Evolutionary conservation across 30 jellyfish, hydroid and myxozoan genomes (phyloP).

Genomic region (Chrysaora quinquecirrha): DNA sequence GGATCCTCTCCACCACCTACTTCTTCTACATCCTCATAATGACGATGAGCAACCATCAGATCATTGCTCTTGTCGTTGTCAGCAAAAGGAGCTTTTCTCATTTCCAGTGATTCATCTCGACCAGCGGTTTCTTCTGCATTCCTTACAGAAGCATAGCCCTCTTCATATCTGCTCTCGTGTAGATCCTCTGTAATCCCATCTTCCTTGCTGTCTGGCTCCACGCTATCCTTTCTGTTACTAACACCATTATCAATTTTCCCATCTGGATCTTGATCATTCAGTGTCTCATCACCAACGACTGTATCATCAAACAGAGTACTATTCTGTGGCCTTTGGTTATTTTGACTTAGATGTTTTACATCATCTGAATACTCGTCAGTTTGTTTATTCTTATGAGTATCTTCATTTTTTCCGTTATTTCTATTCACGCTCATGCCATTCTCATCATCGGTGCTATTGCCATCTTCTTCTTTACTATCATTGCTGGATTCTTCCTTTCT

Average conservation of each 20-base stretch:
- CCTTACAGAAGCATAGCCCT: background rate
- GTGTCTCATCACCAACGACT: slow-evolving; percentile 48
- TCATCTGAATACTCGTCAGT: slow-evolving; percentile 52
- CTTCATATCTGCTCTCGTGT: background rate
- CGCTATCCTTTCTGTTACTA: background rate
- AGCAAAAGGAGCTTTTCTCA: slow-evolving; percentile 42
- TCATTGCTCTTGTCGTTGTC: slow-evolving; percentile 61
- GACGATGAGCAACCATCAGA: slow-evolving; percentile 66
- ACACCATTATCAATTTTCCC: slow-evolving; percentile 1
- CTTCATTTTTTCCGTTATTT: background rate
- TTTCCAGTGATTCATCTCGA: slow-evolving; percentile 53
- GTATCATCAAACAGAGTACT: slow-evolving; percentile 69
- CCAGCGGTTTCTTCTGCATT: slow-evolving; percentile 58
- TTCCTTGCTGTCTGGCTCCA: background rate
- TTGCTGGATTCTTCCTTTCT: background rate
- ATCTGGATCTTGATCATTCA: slow-evolving; percentile 35
- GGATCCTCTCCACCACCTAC: background rate
- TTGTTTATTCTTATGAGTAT: background rate
- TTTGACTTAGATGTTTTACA: slow-evolving; percentile 28
- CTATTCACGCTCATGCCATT: background rate
- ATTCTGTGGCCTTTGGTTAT: slow-evolving; percentile 38
- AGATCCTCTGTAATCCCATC: background rate
- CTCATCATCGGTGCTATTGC: background rate
- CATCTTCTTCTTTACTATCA: background rate
- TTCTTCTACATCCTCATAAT: slow-evolving; percentile 51